phyloP scores from a whole-genome alignment of 64 coral and sea anemone species.

The Hydrozoanthus tunicans region DNA sequence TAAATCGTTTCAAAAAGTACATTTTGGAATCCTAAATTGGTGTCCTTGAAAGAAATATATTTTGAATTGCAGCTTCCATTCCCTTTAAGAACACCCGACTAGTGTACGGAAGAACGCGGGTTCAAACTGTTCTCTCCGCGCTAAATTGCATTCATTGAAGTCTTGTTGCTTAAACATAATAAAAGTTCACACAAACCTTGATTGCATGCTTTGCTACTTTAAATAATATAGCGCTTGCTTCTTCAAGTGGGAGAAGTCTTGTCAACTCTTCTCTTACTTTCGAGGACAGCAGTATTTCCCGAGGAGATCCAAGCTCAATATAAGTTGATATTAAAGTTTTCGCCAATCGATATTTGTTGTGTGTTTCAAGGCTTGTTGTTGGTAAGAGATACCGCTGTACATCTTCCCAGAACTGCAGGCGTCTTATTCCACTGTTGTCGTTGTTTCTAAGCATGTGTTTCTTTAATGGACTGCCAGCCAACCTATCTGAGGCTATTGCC shows the following conservation, averaged over 20 bases:
- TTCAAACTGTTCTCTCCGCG: no score
- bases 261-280: slow-evolving; percentile 55
- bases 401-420: slow-evolving; percentile 86
- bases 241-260: slow-evolving; percentile 76
- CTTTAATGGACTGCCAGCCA: slow-evolving; percentile 77
- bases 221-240: slow-evolving; percentile 60
- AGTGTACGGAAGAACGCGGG: no score
- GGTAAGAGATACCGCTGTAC: slow-evolving; percentile 78
- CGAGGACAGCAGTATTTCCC: slow-evolving; percentile 15
- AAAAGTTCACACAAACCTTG: slow-evolving; percentile 27
- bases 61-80: no score
- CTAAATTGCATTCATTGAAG: no score
- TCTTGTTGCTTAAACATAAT: not conserved
- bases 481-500: slow-evolving; percentile 63
- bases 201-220: slow-evolving; percentile 16
- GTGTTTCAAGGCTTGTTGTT: slow-evolving; percentile 41
- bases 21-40: no score
- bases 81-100: no score
- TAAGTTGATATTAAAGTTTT: slow-evolving; percentile 76
- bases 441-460: slow-evolving; percentile 62
- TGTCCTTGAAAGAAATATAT: no score
- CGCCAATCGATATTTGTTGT: slow-evolving; percentile 69
- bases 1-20: no score
- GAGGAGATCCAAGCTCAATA: slow-evolving; percentile 65
- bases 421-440: slow-evolving; percentile 47